Evolutionary conservation across 2,797 vertebrate species (phyloP).

Genomic region (Echeneis naucrates): DNA sequence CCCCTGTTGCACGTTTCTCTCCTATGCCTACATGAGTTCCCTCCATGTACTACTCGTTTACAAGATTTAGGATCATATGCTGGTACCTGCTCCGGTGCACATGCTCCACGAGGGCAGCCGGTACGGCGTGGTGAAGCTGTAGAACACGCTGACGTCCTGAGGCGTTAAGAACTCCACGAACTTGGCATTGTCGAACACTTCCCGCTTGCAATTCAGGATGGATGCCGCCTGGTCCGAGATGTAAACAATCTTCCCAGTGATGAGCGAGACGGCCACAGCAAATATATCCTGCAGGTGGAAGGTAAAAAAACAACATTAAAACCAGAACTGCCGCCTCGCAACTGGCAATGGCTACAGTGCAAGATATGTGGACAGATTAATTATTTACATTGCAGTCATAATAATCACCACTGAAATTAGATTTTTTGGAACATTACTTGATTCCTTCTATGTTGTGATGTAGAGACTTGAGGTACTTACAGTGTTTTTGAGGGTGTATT

Average conservation of each 20-base stretch:
- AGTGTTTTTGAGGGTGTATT: conserved; percentile 91
- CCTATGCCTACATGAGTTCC: no score
- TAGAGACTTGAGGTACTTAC: conserved; percentile 77
- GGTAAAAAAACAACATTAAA: no score
- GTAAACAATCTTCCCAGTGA: conserved; percentile 93
- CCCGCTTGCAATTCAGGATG: conserved; percentile 90
- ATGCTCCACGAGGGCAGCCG: conserved; percentile 93
- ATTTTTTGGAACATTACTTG: background rate
- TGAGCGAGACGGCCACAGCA: conserved; percentile 92
- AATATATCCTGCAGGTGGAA: conserved; percentile 90
- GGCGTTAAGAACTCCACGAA: conserved; percentile 96
- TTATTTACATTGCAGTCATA: no score
- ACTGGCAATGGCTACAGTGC: no score
- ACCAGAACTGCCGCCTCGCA: no score
- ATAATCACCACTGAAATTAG: background rate
- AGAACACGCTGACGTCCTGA: conserved; percentile 95
- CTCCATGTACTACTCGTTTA: no score
- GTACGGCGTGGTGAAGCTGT: conserved; percentile 93
- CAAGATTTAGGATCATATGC: background rate
- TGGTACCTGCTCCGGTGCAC: conserved; percentile 89
- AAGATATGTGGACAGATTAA: no score
- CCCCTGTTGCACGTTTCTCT: no score
- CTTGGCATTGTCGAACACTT: conserved; percentile 90
- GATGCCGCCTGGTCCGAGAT: conserved; percentile 93
- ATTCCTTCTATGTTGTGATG: no score